phyloP scores from a whole-genome alignment of 2,888 invertebrate species.

The Cecidostiba fungosa region DNA sequence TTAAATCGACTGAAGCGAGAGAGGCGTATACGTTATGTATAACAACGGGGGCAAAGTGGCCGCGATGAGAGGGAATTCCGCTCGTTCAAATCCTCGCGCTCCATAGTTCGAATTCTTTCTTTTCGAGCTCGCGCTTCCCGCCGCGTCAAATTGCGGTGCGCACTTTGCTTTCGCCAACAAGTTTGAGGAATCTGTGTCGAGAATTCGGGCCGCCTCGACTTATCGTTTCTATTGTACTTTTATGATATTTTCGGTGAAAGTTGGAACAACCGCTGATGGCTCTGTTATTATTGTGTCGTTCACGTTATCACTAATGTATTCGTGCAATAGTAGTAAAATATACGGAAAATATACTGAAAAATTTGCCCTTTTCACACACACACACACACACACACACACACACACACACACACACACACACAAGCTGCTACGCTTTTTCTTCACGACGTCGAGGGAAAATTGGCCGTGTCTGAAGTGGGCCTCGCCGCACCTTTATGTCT shows the following conservation, averaged over 20 bases:
- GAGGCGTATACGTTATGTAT: not conserved
- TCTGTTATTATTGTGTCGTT: no score
- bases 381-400: no score
- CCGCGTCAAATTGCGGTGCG: not conserved
- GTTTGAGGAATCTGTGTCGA: not conserved
- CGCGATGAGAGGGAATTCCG: not conserved
- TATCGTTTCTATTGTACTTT: no score
- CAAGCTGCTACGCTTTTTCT: not conserved
- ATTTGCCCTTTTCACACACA: no score
- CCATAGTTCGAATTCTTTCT: not conserved
- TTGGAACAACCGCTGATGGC: no score
- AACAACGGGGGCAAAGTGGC: not conserved
- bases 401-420: no score
- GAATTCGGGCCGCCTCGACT: not conserved
- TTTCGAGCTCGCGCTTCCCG: not conserved
- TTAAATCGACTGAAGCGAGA: not conserved
- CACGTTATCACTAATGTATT: no score
- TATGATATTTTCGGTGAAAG: no score
- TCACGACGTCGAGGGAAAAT: conserved; percentile 27
- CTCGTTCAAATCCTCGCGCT: not conserved
- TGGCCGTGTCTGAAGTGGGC: conserved; percentile 42
- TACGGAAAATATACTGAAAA: no score
- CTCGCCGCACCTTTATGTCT: not conserved
- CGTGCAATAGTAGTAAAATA: no score
- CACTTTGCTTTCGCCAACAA: not conserved